phyloP scores from a whole-genome alignment of 2,113 vertebrate genomes.

The Menura novaehollandiae region DNA sequence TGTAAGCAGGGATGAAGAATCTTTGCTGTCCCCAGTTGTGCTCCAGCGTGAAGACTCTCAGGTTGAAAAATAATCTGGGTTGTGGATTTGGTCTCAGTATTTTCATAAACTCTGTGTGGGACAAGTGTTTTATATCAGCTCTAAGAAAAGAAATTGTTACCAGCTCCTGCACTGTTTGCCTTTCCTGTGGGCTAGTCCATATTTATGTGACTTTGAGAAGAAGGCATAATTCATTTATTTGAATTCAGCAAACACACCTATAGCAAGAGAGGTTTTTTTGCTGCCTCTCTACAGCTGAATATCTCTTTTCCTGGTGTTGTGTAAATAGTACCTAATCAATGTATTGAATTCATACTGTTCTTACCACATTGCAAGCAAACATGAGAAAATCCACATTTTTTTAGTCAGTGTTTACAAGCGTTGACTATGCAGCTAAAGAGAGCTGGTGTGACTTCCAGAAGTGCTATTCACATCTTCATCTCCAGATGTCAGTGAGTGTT shows the following conservation, averaged over 20 bases:
- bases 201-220: neutral
- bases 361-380: neutral
- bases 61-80: neutral
- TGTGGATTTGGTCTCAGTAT: neutral
- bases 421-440: neutral
- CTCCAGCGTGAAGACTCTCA: neutral
- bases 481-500: neutral
- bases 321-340: neutral
- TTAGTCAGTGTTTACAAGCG: neutral
- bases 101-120: neutral
- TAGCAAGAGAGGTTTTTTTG: neutral
- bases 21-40: neutral
- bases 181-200: neutral
- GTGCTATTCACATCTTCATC: neutral
- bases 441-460: neutral
- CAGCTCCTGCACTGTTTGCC: slow-evolving; percentile 17
- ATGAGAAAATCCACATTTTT: neutral
- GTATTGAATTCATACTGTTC: neutral
- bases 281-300: neutral
- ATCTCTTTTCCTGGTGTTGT: neutral
- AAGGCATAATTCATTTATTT: neutral
- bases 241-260: neutral
- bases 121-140: neutral
- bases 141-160: neutral
- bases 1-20: neutral